Evolutionary conservation across 1,140 invertebrate genomes (phyloP).

Genomic region (Drosophila chauvacae): DNA sequence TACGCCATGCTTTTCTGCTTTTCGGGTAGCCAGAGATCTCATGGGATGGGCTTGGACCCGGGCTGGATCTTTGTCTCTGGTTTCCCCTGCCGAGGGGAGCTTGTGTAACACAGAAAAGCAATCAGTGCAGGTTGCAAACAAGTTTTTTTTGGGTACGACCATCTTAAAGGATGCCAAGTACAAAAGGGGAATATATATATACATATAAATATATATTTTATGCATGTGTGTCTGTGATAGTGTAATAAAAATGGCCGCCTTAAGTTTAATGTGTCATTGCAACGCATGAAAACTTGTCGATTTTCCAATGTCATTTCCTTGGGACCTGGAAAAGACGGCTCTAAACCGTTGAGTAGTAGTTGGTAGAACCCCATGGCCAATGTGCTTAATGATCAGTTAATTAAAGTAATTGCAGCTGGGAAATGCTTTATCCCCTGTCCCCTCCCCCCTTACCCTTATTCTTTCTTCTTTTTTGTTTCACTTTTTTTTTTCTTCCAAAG

Average conservation of each 20-base stretch:
- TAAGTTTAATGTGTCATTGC: slow-evolving; percentile 47
- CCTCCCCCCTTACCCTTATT: not conserved
- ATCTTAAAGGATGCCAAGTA: slow-evolving; percentile 35
- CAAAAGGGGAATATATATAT: slow-evolving; percentile 7
- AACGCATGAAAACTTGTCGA: slow-evolving; percentile 25
- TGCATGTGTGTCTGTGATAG: not conserved
- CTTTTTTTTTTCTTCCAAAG: slow-evolving; percentile 27
- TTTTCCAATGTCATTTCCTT: slow-evolving; percentile 80
- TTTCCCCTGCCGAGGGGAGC: slow-evolving; percentile 19
- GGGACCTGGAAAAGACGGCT: not conserved
- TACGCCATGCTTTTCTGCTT: slow-evolving; percentile 55
- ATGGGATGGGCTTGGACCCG: slow-evolving; percentile 26
- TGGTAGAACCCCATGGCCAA: slow-evolving; percentile 25
- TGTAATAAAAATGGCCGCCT: slow-evolving; percentile 36
- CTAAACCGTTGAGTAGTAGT: not conserved
- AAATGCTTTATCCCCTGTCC: slow-evolving; percentile 24
- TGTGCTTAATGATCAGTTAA: slow-evolving; percentile 80
- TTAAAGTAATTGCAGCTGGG: slow-evolving; percentile 76
- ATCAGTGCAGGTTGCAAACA: slow-evolving; percentile 81
- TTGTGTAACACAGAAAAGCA: slow-evolving; percentile 75
- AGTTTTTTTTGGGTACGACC: slow-evolving; percentile 39
- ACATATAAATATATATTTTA: not conserved
- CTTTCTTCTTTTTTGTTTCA: slow-evolving; percentile 7
- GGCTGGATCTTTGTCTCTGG: slow-evolving; percentile 10
- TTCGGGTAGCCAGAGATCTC: slow-evolving; percentile 32